These are phyloP conservation scores for Himalopsyche tibetana DNA, from an alignment of 2,888 invertebrate genomes.

Conservation along the genomic window DNA sequence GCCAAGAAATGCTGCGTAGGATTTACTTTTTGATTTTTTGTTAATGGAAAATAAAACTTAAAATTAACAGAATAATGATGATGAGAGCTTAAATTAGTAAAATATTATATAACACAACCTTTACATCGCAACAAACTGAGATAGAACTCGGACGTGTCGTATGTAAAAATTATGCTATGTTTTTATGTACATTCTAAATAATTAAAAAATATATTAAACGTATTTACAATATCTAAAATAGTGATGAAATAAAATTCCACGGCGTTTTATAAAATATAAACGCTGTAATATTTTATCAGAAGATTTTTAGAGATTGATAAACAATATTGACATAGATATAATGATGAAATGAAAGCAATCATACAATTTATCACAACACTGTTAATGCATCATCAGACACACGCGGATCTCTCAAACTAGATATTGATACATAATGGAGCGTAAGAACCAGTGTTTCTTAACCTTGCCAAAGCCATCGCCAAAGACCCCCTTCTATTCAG, in stretches of 20 bases:
- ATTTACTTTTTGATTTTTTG: slow-evolving; percentile 35
- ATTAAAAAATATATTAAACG: slow-evolving; percentile 43
- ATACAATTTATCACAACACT: slow-evolving; percentile 55
- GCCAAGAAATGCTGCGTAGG: slow-evolving; percentile 8
- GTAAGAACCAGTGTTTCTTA: no score
- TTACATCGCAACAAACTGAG: not conserved
- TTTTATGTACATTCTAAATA: slow-evolving; percentile 47
- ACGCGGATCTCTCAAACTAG: slow-evolving; percentile 32
- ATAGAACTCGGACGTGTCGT: not conserved
- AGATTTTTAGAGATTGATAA: slow-evolving; percentile 37
- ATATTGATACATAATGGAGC: slow-evolving; percentile 38
- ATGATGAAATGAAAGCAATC: slow-evolving; percentile 43
- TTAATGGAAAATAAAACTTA: slow-evolving; percentile 40
- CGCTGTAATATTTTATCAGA: not conserved
- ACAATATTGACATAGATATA: slow-evolving; percentile 12
- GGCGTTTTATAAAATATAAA: not conserved
- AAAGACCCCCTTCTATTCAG: no score
- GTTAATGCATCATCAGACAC: slow-evolving; percentile 49
- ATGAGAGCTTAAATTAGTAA: slow-evolving; percentile 35
- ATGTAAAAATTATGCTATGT: slow-evolving; percentile 24
- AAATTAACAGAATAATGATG: slow-evolving; percentile 28
- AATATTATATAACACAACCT: slow-evolving; percentile 24
- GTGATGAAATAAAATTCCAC: slow-evolving; percentile 44
- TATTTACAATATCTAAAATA: slow-evolving; percentile 46
- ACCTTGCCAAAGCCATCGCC: no score